Percentiles rank a stretch among this genome's conserved stretches.
Evolutionary conservation across 2,888 invertebrate genomes (phyloP).

Genomic region (Epinotia brunnichana): DNA sequence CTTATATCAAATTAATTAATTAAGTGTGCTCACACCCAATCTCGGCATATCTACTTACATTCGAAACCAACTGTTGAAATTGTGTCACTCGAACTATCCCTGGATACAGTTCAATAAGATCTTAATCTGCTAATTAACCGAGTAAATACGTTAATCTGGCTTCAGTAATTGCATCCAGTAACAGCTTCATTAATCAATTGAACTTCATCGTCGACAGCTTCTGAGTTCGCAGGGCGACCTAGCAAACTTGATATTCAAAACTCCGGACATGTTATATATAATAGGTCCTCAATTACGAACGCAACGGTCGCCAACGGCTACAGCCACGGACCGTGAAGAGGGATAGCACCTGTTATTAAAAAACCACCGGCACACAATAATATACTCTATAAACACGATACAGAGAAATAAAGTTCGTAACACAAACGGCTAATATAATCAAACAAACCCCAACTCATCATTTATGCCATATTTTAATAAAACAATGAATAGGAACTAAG

Average conservation of each 20-base stretch:
- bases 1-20: no score
- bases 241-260: conserved; percentile 31
- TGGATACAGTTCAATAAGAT: neutral
- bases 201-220: neutral
- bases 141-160: neutral
- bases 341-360: conserved; percentile 65
- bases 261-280: conserved; percentile 22
- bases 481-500: conserved; percentile 31
- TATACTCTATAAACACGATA: conserved; percentile 22
- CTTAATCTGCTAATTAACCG: conserved; percentile 4
- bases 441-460: conserved; percentile 35
- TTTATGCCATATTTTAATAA: conserved; percentile 39
- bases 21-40: no score
- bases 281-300: conserved; percentile 45
- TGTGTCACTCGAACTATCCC: neutral
- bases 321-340: conserved; percentile 72
- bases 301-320: conserved; percentile 75
- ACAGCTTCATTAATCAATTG: neutral
- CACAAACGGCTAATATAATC: conserved; percentile 27
- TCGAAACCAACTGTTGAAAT: neutral
- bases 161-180: conserved; percentile 7
- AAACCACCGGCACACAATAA: conserved; percentile 31
- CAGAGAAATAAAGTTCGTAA: conserved; percentile 29
- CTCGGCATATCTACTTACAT: neutral
- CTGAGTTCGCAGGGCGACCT: neutral